A percentile compares a stretch with the other conserved stretches of the same genome.
phyloP scores from a whole-genome alignment of 2,113 vertebrate species.

The Pteronura brasiliensis region DNA sequence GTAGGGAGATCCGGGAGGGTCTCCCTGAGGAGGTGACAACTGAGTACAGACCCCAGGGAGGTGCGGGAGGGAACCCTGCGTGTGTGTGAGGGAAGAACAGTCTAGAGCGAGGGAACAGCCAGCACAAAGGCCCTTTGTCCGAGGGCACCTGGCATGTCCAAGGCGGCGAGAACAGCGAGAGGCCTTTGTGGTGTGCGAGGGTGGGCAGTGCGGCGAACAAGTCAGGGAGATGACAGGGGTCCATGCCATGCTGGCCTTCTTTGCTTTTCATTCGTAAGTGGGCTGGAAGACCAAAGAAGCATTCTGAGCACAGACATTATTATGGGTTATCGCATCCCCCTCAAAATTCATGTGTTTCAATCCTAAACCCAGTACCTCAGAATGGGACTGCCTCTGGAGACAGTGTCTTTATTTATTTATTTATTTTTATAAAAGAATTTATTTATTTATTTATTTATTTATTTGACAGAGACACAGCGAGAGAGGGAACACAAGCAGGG shows the following conservation, averaged over 20 bases:
- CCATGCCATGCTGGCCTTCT: neutral
- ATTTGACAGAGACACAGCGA: too few relatives aligned
- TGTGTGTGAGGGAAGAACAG: neutral
- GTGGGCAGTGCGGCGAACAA: fast-evolving
- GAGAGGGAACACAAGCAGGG: too few relatives aligned
- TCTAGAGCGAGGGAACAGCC: neutral
- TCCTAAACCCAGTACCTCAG: neutral
- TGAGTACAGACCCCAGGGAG: neutral
- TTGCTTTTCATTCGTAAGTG: neutral
- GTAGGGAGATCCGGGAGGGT: neutral
- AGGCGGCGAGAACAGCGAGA: fast-evolving
- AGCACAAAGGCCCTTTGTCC: neutral
- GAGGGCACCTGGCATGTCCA: fast-evolving
- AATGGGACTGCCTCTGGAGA: neutral
- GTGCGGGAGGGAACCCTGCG: neutral
- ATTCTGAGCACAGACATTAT: neutral
- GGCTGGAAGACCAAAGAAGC: neutral
- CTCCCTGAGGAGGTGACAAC: neutral
- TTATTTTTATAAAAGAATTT: too few relatives aligned
- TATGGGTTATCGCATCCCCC: too few relatives aligned
- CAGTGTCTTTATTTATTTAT: too few relatives aligned
- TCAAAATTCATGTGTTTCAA: neutral
- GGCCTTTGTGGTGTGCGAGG: neutral
- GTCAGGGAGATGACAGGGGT: neutral
- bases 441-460: too few relatives aligned